Percentiles rank a stretch among this genome's conserved stretches.
These are phyloP conservation scores for Tubulanus polymorphus DNA, from an alignment of 2,888 invertebrate genomes.

Conservation along the genomic window DNA sequence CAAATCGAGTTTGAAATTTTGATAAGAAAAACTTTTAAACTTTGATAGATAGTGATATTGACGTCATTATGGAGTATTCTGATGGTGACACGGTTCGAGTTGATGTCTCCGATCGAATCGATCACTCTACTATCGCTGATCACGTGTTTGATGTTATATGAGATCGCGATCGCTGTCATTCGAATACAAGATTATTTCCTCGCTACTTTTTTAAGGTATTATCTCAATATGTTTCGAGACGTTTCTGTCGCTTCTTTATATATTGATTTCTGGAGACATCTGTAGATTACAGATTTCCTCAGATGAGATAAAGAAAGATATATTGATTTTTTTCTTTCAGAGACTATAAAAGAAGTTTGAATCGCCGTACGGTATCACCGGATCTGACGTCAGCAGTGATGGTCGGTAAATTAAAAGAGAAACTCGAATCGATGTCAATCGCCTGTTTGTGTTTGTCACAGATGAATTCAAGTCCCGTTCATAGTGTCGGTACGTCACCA, in stretches of 20 bases:
- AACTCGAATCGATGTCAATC: slow-evolving; percentile 39
- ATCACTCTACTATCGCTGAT: slow-evolving; percentile 21
- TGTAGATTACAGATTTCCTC: not conserved
- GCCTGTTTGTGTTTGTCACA: slow-evolving; percentile 37
- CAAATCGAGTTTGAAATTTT: not conserved
- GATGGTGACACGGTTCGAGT: slow-evolving; percentile 31
- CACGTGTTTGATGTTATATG: slow-evolving; percentile 34
- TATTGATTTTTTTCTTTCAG: not conserved
- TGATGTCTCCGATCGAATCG: slow-evolving; percentile 25
- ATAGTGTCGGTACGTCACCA: too few relatives aligned
- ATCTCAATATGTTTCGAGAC: too few relatives aligned
- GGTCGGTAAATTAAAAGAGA: slow-evolving; percentile 45
- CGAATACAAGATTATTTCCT: slow-evolving; percentile 42
- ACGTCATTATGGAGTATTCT: slow-evolving; percentile 36
- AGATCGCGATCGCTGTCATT: slow-evolving; percentile 37
- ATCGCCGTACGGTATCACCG: not conserved
- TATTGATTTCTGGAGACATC: not conserved
- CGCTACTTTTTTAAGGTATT: slow-evolving; percentile 31
- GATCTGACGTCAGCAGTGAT: slow-evolving; percentile 32
- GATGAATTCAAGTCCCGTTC: too few relatives aligned
- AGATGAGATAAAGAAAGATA: slow-evolving; percentile 7
- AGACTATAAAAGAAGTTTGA: slow-evolving; percentile 22
- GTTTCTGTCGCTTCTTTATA: not conserved
- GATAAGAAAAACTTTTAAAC: not conserved
- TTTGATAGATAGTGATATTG: slow-evolving; percentile 37